These are phyloP conservation scores for Zosterops borbonicus DNA, from an alignment of 2,113 vertebrate genomes.

Conservation along the genomic window DNA sequence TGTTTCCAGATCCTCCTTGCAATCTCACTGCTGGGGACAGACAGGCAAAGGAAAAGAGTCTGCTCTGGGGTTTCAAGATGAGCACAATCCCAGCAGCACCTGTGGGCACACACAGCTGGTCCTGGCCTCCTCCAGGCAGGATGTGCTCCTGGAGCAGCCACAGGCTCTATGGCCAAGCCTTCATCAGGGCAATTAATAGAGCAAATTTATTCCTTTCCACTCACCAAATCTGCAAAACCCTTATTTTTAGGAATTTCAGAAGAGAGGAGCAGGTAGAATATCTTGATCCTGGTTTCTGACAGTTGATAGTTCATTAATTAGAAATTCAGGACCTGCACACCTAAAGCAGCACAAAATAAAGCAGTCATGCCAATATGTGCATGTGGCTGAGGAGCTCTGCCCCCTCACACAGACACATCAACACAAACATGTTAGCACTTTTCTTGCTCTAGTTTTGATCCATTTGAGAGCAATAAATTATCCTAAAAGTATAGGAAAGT, in stretches of 20 bases:
- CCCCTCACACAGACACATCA: not conserved
- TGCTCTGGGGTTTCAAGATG: not conserved
- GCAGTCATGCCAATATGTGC: too few species aligned
- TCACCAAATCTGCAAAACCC: not conserved
- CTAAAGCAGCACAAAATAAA: not conserved
- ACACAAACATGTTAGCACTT: not conserved
- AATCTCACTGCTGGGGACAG: not conserved
- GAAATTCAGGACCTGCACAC: not conserved
- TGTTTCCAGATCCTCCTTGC: not conserved
- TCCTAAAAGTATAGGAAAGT: not conserved
- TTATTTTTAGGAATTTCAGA: not conserved
- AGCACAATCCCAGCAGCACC: not conserved
- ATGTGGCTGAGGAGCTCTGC: not conserved
- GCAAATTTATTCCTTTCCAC: not conserved
- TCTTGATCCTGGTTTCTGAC: not conserved
- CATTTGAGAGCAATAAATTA: not conserved
- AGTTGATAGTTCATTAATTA: not conserved
- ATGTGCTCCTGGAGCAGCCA: not conserved
- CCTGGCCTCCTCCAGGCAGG: not conserved
- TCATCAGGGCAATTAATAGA: not conserved
- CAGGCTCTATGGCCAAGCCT: not conserved
- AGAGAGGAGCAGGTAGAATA: not conserved
- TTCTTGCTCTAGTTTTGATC: not conserved
- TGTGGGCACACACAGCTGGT: not conserved
- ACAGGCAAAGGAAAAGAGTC: rapidly evolving